Evolutionary conservation across 2,888 invertebrate species (phyloP), one percentile per base, ranked within the genome.

Genomic region (Drosophila melanosoma): DNA sequence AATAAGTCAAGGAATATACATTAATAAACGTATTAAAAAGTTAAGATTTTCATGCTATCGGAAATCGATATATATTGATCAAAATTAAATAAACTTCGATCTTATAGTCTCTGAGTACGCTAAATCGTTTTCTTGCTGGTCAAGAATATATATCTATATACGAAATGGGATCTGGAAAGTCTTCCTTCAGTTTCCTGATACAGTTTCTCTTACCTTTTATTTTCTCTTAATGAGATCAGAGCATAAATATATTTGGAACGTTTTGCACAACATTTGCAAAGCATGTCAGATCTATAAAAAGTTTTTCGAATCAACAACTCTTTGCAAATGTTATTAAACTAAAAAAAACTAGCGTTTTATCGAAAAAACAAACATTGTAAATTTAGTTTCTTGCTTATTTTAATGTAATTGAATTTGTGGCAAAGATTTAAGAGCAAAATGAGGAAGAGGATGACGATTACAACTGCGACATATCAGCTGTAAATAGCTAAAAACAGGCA

Each of bases 401-500:
- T 42, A 36, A 42, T 64, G n/a, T 69, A 53, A 74, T 69, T 64
- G 56, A 69, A 52, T 69, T 59, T 51, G 35, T 54, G 12, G 54
- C 45, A n/a, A 23, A 56, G 35, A 38, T 49, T 17, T 5, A 10
- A n/a, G n/a, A 63, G 48, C 11, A 29, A 6, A 6, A 29, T 29
- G 0, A 29, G 5, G 29, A 29, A 29, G 29, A 29, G 29, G 29
- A 29, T 29, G 29, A 6, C 1, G 29, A 29, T 29, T 69, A 59
- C 59, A 59, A 69, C 52, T 59, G 70, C 62, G 61, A 71, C 70
- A 57, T 38, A 71, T 69, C 17, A 29, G 71, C 70, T 60, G 49
- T 64, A 64, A 60, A 74, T 64, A 76, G 76, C 35, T 33, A 2
- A 11, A 11, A 33, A 32, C 32, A 51, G n/a, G 8, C 20, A 20